A percentile compares a stretch with the other conserved stretches of the same genome.
Evolutionary conservation across 1,140 invertebrate genomes (phyloP).

Genomic region (Panagrolaimus sp.): DNA sequence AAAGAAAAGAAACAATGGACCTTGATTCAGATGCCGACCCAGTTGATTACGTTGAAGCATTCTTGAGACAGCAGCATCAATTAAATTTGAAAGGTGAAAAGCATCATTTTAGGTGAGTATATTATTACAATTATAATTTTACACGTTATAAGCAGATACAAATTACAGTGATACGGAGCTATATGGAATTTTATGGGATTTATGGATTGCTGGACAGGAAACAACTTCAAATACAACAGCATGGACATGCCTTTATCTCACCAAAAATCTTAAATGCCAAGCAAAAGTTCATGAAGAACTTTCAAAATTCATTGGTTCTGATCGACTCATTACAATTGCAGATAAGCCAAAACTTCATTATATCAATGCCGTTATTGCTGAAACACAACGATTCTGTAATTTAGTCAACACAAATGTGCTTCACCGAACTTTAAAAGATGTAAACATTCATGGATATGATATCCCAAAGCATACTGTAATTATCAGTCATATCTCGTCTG

Average conservation of each 20-base stretch:
- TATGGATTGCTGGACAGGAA: slow-evolving; percentile 24
- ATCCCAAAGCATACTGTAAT: slow-evolving; percentile 11
- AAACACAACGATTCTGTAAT: neutral
- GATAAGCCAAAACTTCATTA: slow-evolving; percentile 23
- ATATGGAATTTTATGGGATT: slow-evolving; percentile 13
- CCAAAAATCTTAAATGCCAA: slow-evolving; percentile 21
- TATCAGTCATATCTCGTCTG: slow-evolving; percentile 17
- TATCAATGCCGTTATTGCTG: slow-evolving; percentile 22
- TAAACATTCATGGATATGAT: slow-evolving; percentile 1
- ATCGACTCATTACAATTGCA: slow-evolving; percentile 15
- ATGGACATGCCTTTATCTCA: slow-evolving; percentile 24
- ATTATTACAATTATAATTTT: too few relatives aligned
- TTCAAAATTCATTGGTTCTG: slow-evolving; percentile 19
- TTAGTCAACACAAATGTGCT: neutral
- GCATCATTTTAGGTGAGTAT: neutral
- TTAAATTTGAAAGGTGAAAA: neutral
- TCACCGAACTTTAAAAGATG: slow-evolving; percentile 5
- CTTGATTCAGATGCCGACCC: neutral
- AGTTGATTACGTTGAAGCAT: slow-evolving; percentile 10
- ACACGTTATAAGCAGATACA: neutral
- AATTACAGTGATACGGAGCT: slow-evolving; percentile 11
- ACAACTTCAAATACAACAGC: slow-evolving; percentile 23
- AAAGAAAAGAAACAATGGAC: neutral
- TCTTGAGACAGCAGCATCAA: neutral
- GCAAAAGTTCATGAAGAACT: slow-evolving; percentile 26